Evolutionary conservation across 2,113 vertebrate genomes (phyloP).

Genomic region (Colistium nudipinnis): DNA sequence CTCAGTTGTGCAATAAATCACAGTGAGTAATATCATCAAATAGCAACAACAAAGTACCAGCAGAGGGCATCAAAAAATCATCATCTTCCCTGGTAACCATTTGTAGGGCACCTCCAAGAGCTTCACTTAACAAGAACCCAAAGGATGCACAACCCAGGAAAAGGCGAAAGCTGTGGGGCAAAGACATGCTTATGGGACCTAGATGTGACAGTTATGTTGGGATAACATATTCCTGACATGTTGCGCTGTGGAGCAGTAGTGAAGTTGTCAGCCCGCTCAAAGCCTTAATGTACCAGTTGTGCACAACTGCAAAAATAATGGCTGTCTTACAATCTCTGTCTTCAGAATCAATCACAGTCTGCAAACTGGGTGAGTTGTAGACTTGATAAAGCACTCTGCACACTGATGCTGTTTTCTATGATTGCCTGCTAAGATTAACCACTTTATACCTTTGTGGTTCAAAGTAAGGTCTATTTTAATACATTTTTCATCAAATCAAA

Average conservation of each 20-base stretch:
- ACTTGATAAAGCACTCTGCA: slow-evolving; percentile 3
- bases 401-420: not conserved
- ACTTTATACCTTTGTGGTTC: slow-evolving; percentile 32
- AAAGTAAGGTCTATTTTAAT: slow-evolving; percentile 27
- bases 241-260: slow-evolving; percentile 23
- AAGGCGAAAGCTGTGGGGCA: slow-evolving; percentile 14
- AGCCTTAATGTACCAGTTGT: slow-evolving; percentile 30
- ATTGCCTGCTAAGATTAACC: slow-evolving; percentile 6
- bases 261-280: slow-evolving; percentile 38
- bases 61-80: slow-evolving; percentile 62
- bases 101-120: slow-evolving; percentile 38
- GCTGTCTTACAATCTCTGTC: slow-evolving; percentile 5
- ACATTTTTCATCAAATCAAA: slow-evolving; percentile 8
- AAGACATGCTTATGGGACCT: slow-evolving; percentile 37
- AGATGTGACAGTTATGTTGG: slow-evolving; percentile 41
- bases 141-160: slow-evolving; percentile 19
- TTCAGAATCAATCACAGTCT: slow-evolving; percentile 19
- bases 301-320: slow-evolving; percentile 11
- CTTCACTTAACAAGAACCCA: slow-evolving; percentile 32
- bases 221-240: slow-evolving; percentile 49
- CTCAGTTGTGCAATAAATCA: slow-evolving; percentile 18
- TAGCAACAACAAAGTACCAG: slow-evolving; percentile 48
- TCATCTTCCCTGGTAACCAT: slow-evolving; percentile 22
- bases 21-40: slow-evolving; percentile 39
- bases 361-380: slow-evolving; percentile 4